Evolutionary conservation across 1,140 invertebrate species (phyloP).

Genomic region (Calephelis nemesis): DNA sequence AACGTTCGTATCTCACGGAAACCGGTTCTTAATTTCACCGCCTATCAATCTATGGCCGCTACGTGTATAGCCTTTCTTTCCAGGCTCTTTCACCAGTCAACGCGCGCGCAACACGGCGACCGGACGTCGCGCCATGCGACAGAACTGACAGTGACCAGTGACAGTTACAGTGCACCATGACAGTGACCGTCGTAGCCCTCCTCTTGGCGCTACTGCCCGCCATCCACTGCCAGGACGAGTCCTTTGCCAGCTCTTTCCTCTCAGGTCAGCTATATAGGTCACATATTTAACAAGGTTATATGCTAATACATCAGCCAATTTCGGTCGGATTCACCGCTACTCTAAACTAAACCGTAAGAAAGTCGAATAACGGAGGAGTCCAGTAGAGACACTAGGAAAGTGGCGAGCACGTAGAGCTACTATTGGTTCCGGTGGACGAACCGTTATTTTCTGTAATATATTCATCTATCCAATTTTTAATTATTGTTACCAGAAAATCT

Average conservation of each 20-base stretch:
- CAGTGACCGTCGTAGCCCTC: slow-evolving; percentile 38
- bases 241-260: slow-evolving; percentile 87
- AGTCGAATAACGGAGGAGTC: slow-evolving; percentile 6
- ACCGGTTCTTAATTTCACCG: slow-evolving; percentile 11
- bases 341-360: slow-evolving; percentile 1
- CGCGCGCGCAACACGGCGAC: slow-evolving; percentile 23
- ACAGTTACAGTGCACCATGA: slow-evolving; percentile 33
- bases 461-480: slow-evolving; percentile 1
- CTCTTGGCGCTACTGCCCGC: slow-evolving; percentile 38
- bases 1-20: slow-evolving; percentile 13
- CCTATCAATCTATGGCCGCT: slow-evolving; percentile 16
- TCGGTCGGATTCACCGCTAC: slow-evolving; percentile 28
- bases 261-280: slow-evolving; percentile 80
- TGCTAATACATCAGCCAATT: slow-evolving; percentile 17
- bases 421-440: neutral
- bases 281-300: slow-evolving; percentile 18
- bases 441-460: slow-evolving; percentile 11
- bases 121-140: slow-evolving; percentile 34
- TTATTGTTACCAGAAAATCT: slow-evolving; percentile 1
- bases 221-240: slow-evolving; percentile 83
- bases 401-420: neutral
- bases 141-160: slow-evolving; percentile 6
- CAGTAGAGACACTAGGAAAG: neutral
- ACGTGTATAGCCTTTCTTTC: slow-evolving; percentile 15
- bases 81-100: slow-evolving; percentile 7